phyloP scores from a whole-genome alignment of 2,888 invertebrate species.

The Cepaea hortensis region DNA sequence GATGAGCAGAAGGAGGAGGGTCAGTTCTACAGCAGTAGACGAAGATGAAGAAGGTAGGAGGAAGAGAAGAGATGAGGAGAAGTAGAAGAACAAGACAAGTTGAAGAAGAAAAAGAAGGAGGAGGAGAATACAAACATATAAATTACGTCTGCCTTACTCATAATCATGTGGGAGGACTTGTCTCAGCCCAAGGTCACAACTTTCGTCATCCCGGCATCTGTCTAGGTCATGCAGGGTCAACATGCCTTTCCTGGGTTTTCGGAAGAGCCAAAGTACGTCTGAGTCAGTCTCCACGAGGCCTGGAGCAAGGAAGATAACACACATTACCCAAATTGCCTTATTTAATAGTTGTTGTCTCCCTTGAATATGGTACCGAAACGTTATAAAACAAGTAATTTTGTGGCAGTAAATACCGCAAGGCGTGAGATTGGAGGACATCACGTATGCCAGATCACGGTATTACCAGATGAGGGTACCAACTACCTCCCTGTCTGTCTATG shows the following conservation, averaged over 20 bases:
- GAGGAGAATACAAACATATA: not conserved
- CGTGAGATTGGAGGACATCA: too few relatives aligned
- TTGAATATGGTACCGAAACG: too few relatives aligned
- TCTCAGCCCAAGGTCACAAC: slow-evolving; percentile 60
- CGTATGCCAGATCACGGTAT: too few relatives aligned
- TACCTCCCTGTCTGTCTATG: too few relatives aligned
- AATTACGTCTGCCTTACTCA: slow-evolving; percentile 5
- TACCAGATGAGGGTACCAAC: too few relatives aligned
- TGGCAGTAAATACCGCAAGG: too few relatives aligned
- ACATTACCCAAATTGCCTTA: not conserved
- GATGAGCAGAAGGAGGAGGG: too few relatives aligned
- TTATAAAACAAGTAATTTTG: too few relatives aligned
- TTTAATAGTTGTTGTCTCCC: not conserved
- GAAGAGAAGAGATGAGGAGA: not conserved
- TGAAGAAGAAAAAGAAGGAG: not conserved
- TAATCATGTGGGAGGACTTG: slow-evolving; percentile 53
- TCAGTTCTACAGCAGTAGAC: too few relatives aligned
- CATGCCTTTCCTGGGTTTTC: slow-evolving; percentile 57
- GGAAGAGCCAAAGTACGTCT: slow-evolving; percentile 61
- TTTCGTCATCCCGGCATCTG: slow-evolving; percentile 53
- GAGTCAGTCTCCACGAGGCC: slow-evolving; percentile 61
- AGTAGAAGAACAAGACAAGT: not conserved
- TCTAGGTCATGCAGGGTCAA: slow-evolving; percentile 53
- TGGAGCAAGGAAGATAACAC: slow-evolving; percentile 31
- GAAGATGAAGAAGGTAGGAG: too few relatives aligned